These are phyloP conservation scores for Seriola dumerili DNA, from an alignment of 2,113 vertebrate species.

Conservation along the genomic window DNA sequence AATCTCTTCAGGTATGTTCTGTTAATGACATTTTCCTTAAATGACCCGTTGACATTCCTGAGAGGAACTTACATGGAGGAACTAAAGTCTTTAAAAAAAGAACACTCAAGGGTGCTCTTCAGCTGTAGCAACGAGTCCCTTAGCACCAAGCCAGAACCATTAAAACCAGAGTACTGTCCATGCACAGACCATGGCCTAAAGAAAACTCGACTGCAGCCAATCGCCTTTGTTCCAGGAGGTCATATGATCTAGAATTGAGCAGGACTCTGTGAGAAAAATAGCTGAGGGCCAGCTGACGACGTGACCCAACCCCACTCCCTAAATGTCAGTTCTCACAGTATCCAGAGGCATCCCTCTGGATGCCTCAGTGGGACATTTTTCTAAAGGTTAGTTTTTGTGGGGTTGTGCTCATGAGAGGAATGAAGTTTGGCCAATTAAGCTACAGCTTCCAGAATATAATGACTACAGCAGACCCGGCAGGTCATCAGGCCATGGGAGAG, in stretches of 20 bases:
- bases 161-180: not conserved
- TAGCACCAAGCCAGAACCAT: not conserved
- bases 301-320: conserved; percentile 11
- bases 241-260: not conserved
- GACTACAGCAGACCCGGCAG: not conserved
- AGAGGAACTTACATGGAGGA: not conserved
- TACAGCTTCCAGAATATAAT: conserved; percentile 1
- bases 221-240: conserved; percentile 17
- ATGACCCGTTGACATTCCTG: not conserved
- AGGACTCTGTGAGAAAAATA: conserved; percentile 17
- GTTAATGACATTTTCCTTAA: conserved; percentile 1
- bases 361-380: conserved; percentile 51
- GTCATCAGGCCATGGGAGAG: conserved; percentile 30
- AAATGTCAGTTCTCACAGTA: conserved; percentile 70
- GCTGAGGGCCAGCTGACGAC: not conserved
- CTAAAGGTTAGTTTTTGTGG: conserved; percentile 48
- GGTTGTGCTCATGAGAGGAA: conserved; percentile 12
- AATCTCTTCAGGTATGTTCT: not conserved
- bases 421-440: not conserved
- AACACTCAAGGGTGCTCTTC: not conserved
- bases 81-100: not conserved
- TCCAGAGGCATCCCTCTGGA: not conserved
- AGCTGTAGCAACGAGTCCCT: not conserved
- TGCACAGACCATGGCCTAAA: not conserved
- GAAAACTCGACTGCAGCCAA: not conserved